A percentile compares a stretch with the other conserved stretches of the same genome.
These are phyloP conservation scores for Drosophila tanythrix DNA, from an alignment of 2,888 invertebrate genomes.

Conservation along the genomic window DNA sequence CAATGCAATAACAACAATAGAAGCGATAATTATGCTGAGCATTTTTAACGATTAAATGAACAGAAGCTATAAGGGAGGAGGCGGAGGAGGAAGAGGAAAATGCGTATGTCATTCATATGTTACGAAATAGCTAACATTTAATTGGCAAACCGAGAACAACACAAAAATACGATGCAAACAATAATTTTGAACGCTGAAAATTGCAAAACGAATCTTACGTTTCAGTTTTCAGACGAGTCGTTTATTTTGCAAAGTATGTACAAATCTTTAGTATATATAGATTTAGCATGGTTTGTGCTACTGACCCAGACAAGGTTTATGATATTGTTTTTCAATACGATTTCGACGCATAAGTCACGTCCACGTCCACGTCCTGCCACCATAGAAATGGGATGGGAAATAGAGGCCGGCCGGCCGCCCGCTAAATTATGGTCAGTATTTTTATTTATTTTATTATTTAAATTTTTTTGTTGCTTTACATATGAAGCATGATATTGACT, in stretches of 20 bases:
- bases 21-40: constrained; percentile 62
- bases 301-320: constrained; percentile 78
- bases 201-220: constrained; percentile 39
- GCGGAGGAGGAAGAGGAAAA: neutral
- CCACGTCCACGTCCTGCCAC: constrained; percentile 40
- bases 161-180: neutral
- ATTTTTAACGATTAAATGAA: constrained; percentile 72
- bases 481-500: constrained; percentile 29
- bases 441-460: neutral
- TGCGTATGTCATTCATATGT: constrained; percentile 23
- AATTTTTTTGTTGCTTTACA: constrained; percentile 8
- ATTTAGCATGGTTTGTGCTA: constrained; percentile 33
- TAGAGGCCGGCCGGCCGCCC: neutral
- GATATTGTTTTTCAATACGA: constrained; percentile 60
- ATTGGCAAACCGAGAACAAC: constrained; percentile 27
- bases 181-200: constrained; percentile 24
- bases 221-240: constrained; percentile 18
- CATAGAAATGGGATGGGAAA: constrained; percentile 36
- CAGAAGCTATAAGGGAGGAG: constrained; percentile 9
- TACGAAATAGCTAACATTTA: constrained; percentile 35
- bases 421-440: constrained; percentile 21
- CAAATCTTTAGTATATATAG: neutral
- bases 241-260: neutral
- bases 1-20: constrained; percentile 43
- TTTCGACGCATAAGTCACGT: constrained; percentile 67